These are phyloP conservation scores for Podilymbus podiceps DNA, from an alignment of 2,113 vertebrate species.

Conservation along the genomic window DNA sequence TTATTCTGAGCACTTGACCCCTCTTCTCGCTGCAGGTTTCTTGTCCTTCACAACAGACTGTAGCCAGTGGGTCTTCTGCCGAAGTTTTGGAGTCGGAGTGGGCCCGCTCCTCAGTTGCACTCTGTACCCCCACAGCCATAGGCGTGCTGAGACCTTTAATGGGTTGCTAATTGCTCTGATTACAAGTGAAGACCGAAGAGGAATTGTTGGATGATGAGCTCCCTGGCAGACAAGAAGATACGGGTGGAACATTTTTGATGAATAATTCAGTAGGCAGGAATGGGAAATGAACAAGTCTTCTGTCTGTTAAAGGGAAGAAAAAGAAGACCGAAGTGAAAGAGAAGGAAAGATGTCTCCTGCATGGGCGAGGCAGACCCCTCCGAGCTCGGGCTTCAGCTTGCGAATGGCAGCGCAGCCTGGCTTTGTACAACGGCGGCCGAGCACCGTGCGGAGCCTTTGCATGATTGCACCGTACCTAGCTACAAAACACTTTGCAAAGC, in stretches of 20 bases:
- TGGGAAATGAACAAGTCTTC: slow-evolving; percentile 69
- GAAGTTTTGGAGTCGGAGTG: accelerated
- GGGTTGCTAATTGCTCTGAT: slow-evolving; percentile 73
- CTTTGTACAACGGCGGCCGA: accelerated
- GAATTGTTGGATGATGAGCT: slow-evolving; percentile 69
- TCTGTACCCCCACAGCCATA: neutral
- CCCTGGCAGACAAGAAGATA: slow-evolving; percentile 70
- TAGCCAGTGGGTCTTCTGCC: neutral
- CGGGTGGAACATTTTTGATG: slow-evolving; percentile 66
- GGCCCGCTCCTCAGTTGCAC: neutral
- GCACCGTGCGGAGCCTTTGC: neutral
- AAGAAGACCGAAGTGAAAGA: neutral
- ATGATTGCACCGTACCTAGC: too few species aligned
- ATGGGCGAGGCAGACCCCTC: neutral
- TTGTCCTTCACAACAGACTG: neutral
- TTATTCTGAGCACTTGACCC: accelerated
- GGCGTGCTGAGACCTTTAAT: slow-evolving; percentile 36
- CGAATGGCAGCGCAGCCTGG: neutral
- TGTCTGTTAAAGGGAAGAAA: slow-evolving; percentile 42
- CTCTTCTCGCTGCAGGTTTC: neutral
- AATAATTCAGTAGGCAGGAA: slow-evolving; percentile 76
- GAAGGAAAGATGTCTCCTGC: neutral
- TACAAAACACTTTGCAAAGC: neutral
- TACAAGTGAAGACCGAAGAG: slow-evolving; percentile 50
- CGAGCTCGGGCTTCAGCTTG: neutral